phyloP scores from a whole-genome alignment of 2,888 invertebrate genomes.

The Pelosia muscerda region DNA sequence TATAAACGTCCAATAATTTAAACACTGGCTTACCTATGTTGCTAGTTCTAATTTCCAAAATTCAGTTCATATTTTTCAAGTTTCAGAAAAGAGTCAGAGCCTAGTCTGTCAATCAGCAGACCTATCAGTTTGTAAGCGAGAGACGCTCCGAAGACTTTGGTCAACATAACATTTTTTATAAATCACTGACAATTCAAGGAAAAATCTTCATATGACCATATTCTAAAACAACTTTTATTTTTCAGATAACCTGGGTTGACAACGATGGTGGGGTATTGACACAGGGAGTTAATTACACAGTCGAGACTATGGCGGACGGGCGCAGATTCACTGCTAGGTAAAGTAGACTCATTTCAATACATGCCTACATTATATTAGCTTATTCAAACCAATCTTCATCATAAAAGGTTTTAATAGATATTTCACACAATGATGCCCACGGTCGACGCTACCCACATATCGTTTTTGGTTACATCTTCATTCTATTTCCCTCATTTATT shows the following conservation, averaged over 20 bases:
- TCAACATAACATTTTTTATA: background rate
- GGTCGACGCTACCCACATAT: too few relatives aligned
- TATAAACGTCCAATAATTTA: too few relatives aligned
- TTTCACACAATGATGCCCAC: too few relatives aligned
- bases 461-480: too few relatives aligned
- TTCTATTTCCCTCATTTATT: too few relatives aligned
- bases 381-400: background rate
- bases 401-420: background rate
- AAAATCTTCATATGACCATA: background rate
- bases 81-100: too few relatives aligned
- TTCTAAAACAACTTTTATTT: conserved; percentile 11
- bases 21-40: too few relatives aligned
- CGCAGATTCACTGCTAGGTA: conserved; percentile 92
- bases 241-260: conserved; percentile 96
- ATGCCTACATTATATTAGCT: conserved; percentile 10
- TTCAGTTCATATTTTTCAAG: too few relatives aligned
- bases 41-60: too few relatives aligned
- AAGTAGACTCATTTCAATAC: conserved; percentile 13
- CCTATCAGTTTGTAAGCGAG: too few relatives aligned
- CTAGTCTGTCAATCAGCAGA: too few relatives aligned
- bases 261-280: conserved; percentile 93
- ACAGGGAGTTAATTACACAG: conserved; percentile 92
- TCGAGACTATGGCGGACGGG: conserved; percentile 91
- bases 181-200: background rate
- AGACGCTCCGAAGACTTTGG: too few relatives aligned